Base-by-base conservation (phyloP, 2,888 invertebrate species). In the Arenicola marina region DNA sequence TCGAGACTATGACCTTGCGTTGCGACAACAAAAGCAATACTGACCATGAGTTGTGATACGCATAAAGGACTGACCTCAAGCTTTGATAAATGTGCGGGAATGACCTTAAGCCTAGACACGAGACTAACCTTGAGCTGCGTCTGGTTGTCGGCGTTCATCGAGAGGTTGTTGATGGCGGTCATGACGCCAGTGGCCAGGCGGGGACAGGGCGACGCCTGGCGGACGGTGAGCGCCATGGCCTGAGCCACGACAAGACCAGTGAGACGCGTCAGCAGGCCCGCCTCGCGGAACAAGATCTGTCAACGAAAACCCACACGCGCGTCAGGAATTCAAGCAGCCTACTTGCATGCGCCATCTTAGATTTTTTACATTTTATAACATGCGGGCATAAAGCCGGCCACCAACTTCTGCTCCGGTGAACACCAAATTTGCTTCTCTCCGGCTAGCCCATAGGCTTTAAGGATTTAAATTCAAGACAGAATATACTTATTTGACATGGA, bases 91-190 rank as follows among this genome's bases (percentile, higher is more conserved):
- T 18, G 11, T 38, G 38, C 11, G 38, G 11, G 18, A 38, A 15
- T 38, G 38, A 38, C 38, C 38, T 38, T n/a, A n/a, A n/a, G n/a
- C n/a, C n/a, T n/a, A 15, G 38, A 38, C 38, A 38, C 11, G 24
- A 11, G 43, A 33, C 21, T 51, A 71, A 86, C 86, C 83, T 86
- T 84, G 69, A 87, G 76, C 73, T 85, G 83, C 67, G 80, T 77
- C 65, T 86, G 85, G 74, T 86, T 87, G 68, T 85, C 83, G 66
- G 84, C 83, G 74, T 86, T 86, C 26, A 86, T 78, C 26, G 87
- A 84, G 66, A 87, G 77, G 75, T 87, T 87, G 62, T 85, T 86
- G 48, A 87, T 76, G 31, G 86, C 85, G 65, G 84, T 83, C 24
- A 85, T 82, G 4, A 85, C 82, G 18, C 85, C 84, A 38, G 62